phyloP scores from a whole-genome alignment of 1,140 invertebrate genomes.

The Himalopsyche phryganea region DNA sequence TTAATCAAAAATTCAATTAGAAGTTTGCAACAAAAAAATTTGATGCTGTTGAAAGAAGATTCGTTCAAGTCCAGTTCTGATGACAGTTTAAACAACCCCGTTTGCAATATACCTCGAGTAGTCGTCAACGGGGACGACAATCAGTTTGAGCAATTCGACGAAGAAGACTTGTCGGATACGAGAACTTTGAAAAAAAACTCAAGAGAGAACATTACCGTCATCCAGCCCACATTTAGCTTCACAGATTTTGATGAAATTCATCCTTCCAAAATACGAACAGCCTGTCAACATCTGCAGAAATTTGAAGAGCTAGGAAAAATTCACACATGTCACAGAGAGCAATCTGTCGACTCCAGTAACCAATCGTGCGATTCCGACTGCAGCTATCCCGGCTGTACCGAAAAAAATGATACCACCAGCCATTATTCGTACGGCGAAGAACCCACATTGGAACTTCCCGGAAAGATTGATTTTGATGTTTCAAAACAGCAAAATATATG shows the following conservation, averaged over 20 bases:
- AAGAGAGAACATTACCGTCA: not conserved
- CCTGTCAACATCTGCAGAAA: conserved; percentile 7
- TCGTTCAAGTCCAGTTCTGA: conserved; percentile 49
- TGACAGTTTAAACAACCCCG: conserved; percentile 41
- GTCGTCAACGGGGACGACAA: conserved; percentile 46
- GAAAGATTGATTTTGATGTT: conserved; percentile 3
- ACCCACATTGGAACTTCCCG: not conserved
- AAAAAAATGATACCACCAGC: conserved; percentile 6
- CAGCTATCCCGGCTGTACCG: conserved; percentile 19
- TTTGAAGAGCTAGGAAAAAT: conserved; percentile 4
- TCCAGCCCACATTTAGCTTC: conserved; percentile 22
- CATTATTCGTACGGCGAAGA: conserved; percentile 7
- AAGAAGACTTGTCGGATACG: not conserved
- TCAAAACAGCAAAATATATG: conserved; percentile 1
- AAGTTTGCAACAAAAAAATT: not conserved
- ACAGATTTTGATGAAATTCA: conserved; percentile 16
- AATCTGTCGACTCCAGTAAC: conserved; percentile 28
- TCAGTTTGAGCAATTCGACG: conserved; percentile 35
- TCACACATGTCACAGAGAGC: conserved; percentile 18
- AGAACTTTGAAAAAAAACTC: not conserved
- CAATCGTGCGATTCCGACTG: conserved; percentile 31
- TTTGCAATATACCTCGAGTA: conserved; percentile 45
- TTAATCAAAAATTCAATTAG: too few species aligned
- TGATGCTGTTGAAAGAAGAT: conserved; percentile 37
- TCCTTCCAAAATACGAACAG: conserved; percentile 9